A percentile compares a stretch with the other conserved stretches of the same genome.
Conservation (phyloP, 2,888 invertebrate species). For the Elysia crispata region DNA sequence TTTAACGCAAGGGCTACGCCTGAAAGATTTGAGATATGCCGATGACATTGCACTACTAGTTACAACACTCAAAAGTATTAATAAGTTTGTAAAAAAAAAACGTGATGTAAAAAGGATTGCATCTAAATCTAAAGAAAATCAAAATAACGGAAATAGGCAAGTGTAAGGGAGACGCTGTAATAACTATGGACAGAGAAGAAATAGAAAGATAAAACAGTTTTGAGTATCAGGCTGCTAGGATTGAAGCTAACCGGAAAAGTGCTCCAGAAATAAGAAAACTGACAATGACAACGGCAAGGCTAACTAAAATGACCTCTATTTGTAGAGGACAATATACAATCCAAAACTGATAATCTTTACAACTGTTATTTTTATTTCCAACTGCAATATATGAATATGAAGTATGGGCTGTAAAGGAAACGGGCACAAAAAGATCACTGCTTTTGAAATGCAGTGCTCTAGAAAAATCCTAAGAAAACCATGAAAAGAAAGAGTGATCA, state of each 20-base stretch:
- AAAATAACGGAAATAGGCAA: background rate
- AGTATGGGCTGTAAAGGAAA: background rate
- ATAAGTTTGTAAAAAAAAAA: background rate
- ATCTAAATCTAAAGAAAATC: background rate
- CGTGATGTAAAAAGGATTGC: background rate
- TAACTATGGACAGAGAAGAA: background rate
- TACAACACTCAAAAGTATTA: background rate
- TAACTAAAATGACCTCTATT: background rate
- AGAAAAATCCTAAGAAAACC: background rate
- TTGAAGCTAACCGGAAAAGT: background rate
- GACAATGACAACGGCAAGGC: too few relatives aligned
- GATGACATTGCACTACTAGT: background rate
- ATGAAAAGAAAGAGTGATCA: background rate
- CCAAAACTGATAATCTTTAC: background rate
- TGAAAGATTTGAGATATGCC: background rate
- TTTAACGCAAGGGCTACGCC: background rate
- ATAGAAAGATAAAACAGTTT: background rate
- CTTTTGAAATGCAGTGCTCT: background rate
- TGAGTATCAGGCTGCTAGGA: background rate
- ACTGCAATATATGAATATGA: background rate
- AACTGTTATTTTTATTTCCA: background rate
- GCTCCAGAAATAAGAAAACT: too few relatives aligned
- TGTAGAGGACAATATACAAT: background rate
- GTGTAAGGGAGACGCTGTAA: background rate
- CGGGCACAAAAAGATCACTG: background rate